Base-by-base conservation (phyloP, 92 coral and sea anemone species). In the Zoanthus gigantus region DNA sequence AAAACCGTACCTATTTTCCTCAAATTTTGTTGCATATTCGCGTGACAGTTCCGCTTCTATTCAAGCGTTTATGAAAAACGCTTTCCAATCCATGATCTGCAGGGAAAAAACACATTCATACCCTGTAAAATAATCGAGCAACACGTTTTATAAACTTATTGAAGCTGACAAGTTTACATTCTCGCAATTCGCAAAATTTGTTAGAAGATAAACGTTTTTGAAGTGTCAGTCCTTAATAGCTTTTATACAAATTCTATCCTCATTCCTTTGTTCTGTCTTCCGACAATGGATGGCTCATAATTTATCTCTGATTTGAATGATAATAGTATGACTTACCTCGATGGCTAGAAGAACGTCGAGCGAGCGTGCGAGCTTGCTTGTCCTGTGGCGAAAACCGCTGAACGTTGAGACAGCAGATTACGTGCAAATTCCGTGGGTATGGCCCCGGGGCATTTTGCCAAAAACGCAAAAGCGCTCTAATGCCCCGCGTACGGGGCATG, bases 401-500 rank as follows among this genome's bases (percentile, higher is more conserved):
- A 47, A 54, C 74, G 46, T 83, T 32, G 85, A 34, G 78, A 76
- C 86, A 81, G 86, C 86, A 81, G 86, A 66, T 82, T 82, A 82
- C 72, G 86, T 82, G 44, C 86, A 82, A 82, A 82, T 67, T 61
- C 86, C 86, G 86, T 82, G 77, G 86, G 73, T 61, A 37, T 61
- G 73, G 74, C 86, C 86, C 86, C 86, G 61, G 86, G 86, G 86
- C 72, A 65, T 82, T 82, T 82, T 82, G 86, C 73, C 86, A 82
- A 82, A 81, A 81, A 81, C 75, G 86, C 86, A 81, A 81, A 82
- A 66, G 86, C 86, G 76, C 77, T 82, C 86, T 82, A 57, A 82
- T 82, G 86, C 86, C 86, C 86, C 72, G 86, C 86, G 76, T 82
- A 76, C 75, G 86, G 86, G 86, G 86, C 86, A 82, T 82, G 86